These are phyloP conservation scores for Butorides virescens DNA, from an alignment of 2,113 vertebrate species.

Conservation along the genomic window DNA sequence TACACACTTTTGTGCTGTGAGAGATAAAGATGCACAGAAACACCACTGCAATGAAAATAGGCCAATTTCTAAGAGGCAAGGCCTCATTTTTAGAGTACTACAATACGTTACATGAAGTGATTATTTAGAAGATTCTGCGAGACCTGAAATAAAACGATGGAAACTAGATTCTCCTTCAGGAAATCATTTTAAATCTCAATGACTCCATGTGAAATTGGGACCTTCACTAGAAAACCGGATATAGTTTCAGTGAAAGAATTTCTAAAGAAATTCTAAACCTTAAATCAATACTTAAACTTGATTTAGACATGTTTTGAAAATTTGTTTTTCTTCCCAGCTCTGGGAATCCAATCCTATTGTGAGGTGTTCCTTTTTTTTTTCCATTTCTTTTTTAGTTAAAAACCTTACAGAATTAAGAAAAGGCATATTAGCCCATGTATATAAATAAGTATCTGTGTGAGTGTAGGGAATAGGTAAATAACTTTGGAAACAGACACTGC, in stretches of 20 bases:
- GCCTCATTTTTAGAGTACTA: background rate
- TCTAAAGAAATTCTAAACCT: background rate
- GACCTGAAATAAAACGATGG: background rate
- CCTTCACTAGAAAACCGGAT: background rate
- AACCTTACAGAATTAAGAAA: background rate
- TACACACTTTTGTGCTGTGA: background rate
- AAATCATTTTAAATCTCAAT: background rate
- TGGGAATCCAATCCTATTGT: background rate
- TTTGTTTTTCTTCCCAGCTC: background rate
- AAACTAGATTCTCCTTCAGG: background rate
- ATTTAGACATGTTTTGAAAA: background rate
- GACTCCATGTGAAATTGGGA: background rate
- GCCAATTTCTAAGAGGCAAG: background rate
- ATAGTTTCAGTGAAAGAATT: background rate
- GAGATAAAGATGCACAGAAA: background rate
- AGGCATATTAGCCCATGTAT: background rate
- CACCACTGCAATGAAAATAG: background rate
- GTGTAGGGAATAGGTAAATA: background rate
- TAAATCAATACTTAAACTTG: background rate
- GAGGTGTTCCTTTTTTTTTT: background rate
- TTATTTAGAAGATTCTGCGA: background rate
- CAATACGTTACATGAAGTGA: background rate
- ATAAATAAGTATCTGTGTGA: background rate
- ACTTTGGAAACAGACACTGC: background rate
- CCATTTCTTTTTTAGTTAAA: background rate